A percentile compares a stretch with the other conserved stretches of the same genome.
Evolutionary conservation across 2,797 vertebrate species (phyloP).

Genomic region (Hoplostethus mediterraneus): DNA sequence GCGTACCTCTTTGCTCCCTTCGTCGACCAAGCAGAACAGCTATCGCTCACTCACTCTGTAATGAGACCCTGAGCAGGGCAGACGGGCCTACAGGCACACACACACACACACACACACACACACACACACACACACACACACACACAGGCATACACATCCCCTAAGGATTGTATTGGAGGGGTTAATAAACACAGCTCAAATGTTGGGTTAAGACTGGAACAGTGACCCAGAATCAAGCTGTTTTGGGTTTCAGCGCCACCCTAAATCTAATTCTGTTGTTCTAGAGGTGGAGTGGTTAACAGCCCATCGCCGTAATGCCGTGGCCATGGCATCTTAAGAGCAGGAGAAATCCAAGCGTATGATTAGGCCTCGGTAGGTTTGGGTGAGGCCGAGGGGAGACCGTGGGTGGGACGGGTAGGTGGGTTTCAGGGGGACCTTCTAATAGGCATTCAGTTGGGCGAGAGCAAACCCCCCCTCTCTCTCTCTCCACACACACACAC

Average conservation of each 20-base stretch:
- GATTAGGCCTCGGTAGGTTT: conserved; percentile 73
- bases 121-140: conserved; percentile 34
- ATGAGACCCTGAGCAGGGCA: conserved; percentile 69
- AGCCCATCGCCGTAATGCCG: conserved; percentile 48
- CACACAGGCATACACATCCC: conserved; percentile 31
- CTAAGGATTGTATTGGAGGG: conserved; percentile 60
- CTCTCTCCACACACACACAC: conserved; percentile 28
- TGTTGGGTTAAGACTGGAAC: conserved; percentile 54
- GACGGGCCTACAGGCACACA: conserved; percentile 62
- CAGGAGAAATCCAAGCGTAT: conserved; percentile 75
- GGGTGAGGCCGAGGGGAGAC: conserved; percentile 67
- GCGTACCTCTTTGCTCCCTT: conserved; percentile 67
- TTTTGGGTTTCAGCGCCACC: conserved; percentile 60
- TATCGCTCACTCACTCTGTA: conserved; percentile 72
- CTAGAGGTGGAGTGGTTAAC: conserved; percentile 64
- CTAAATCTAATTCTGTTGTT: conserved; percentile 74
- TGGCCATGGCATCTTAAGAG: conserved; percentile 65
- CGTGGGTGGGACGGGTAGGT: conserved; percentile 70
- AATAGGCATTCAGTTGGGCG: conserved; percentile 68
- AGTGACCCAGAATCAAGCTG: conserved; percentile 55
- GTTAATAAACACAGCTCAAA: conserved; percentile 75
- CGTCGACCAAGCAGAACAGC: conserved; percentile 81
- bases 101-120: conserved; percentile 36
- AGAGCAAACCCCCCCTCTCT: conserved; percentile 32
- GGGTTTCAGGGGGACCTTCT: conserved; percentile 70